Percentiles rank a stretch among this genome's conserved stretches.
Evolutionary conservation across 2,888 invertebrate genomes (phyloP).

Genomic region (Acronicta aceris): DNA sequence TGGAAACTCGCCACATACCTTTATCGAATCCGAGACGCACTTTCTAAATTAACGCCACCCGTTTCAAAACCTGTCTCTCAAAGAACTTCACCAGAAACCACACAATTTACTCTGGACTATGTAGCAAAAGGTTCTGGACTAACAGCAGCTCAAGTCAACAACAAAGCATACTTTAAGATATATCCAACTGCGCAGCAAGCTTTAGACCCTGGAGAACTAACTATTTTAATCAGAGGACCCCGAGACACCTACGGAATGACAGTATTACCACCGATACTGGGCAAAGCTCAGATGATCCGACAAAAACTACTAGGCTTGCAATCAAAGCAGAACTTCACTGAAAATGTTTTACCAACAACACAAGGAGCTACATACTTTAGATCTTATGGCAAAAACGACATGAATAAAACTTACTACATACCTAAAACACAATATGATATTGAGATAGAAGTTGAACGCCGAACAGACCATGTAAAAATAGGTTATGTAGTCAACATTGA

Average conservation of each 20-base stretch:
- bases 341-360: constrained; percentile 80
- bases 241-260: constrained; percentile 83
- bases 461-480: constrained; percentile 85
- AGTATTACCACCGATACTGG: constrained; percentile 81
- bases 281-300: constrained; percentile 83
- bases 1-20: constrained; percentile 88
- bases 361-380: constrained; percentile 83
- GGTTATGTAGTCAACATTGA: constrained; percentile 84
- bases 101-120: constrained; percentile 85
- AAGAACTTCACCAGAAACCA: constrained; percentile 75
- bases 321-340: constrained; percentile 74
- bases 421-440: constrained; percentile 87
- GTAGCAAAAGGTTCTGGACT: constrained; percentile 90
- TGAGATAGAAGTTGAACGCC: constrained; percentile 82
- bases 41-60: constrained; percentile 80
- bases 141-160: constrained; percentile 88
- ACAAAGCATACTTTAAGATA: constrained; percentile 89
- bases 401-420: constrained; percentile 84
- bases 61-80: constrained; percentile 77
- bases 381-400: constrained; percentile 81
- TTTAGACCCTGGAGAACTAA: constrained; percentile 84
- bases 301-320: constrained; percentile 82
- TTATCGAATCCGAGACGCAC: constrained; percentile 82
- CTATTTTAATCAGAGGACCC: constrained; percentile 84
- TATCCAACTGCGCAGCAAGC: constrained; percentile 88